phyloP scores from a whole-genome alignment of 2,113 vertebrate species.

The Bostrychus sinensis region DNA sequence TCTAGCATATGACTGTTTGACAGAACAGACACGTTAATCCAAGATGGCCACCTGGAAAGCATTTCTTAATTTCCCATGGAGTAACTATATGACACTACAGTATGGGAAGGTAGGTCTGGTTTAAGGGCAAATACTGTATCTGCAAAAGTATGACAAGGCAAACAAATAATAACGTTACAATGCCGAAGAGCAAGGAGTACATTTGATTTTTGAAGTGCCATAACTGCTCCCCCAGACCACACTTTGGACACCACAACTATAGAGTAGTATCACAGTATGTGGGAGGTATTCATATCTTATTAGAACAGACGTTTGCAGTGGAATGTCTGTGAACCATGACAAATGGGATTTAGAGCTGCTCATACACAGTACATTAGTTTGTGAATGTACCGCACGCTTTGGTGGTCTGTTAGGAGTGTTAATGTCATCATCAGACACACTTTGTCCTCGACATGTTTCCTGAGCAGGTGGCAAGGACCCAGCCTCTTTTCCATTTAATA shows the following conservation, averaged over 20 bases:
- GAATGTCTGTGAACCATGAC: slow-evolving; percentile 41
- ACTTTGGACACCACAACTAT: neutral
- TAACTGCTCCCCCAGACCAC: neutral
- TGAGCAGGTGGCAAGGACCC: slow-evolving; percentile 44
- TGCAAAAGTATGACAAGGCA: neutral
- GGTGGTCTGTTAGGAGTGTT: slow-evolving; percentile 40
- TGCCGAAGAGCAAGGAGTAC: neutral
- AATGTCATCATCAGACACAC: slow-evolving; percentile 55
- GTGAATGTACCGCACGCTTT: slow-evolving; percentile 20
- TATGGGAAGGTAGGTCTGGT: too few species aligned
- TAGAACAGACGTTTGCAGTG: slow-evolving; percentile 41
- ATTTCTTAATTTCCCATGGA: too few species aligned
- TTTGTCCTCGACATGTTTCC: slow-evolving; percentile 34
- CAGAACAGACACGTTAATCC: too few species aligned
- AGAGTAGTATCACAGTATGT: slow-evolving; percentile 2
- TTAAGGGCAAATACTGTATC: too few species aligned
- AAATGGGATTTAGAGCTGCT: slow-evolving; percentile 54
- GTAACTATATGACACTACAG: too few species aligned
- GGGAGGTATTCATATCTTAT: slow-evolving; percentile 45
- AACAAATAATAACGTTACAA: neutral
- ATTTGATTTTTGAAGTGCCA: neutral
- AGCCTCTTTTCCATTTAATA: slow-evolving; percentile 10
- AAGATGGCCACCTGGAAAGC: too few species aligned
- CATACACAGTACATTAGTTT: slow-evolving; percentile 24
- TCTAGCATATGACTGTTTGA: too few species aligned